These are phyloP conservation scores for Pelodytes ibericus DNA, from an alignment of 2,797 vertebrate genomes.

Conservation along the genomic window DNA sequence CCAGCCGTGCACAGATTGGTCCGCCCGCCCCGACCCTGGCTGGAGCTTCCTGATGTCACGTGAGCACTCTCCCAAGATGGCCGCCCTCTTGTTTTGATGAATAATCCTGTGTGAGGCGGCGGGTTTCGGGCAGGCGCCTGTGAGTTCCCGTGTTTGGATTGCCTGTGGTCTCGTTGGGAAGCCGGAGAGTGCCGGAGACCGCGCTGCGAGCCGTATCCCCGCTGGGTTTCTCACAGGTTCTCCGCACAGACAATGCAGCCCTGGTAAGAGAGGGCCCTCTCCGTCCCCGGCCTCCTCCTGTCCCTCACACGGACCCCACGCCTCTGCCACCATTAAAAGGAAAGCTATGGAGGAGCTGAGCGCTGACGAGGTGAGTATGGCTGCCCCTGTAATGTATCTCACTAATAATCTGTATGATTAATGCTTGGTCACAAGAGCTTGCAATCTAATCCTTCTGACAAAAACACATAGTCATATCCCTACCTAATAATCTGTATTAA, in stretches of 20 bases:
- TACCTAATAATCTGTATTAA: too few relatives aligned
- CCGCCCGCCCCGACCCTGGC: not conserved
- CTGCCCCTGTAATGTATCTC: too few relatives aligned
- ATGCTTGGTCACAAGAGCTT: too few relatives aligned
- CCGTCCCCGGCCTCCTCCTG: slow-evolving; percentile 3
- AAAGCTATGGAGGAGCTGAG: slow-evolving; percentile 53
- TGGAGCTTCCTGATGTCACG: slow-evolving; percentile 25
- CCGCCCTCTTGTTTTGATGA: slow-evolving; percentile 52
- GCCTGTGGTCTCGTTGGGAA: too few relatives aligned
- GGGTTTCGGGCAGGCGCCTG: not conserved
- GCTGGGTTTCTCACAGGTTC: not conserved
- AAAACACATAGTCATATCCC: too few relatives aligned
- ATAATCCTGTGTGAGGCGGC: slow-evolving; percentile 50
- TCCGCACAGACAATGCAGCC: slow-evolving; percentile 25
- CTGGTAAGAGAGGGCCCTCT: slow-evolving; percentile 24
- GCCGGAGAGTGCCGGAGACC: not conserved
- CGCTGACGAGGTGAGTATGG: slow-evolving; percentile 49
- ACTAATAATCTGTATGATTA: too few relatives aligned
- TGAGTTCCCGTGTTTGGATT: too few relatives aligned
- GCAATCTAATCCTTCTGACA: too few relatives aligned
- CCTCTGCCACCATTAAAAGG: slow-evolving; percentile 46
- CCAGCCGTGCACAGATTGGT: not conserved
- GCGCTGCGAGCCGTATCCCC: not conserved
- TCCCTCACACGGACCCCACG: slow-evolving; percentile 6
- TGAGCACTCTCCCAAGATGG: slow-evolving; percentile 48